A percentile compares a stretch with the other conserved stretches of the same genome.
Evolutionary conservation across 2,888 invertebrate genomes (phyloP).

Genomic region (Hyposoter didymator): DNA sequence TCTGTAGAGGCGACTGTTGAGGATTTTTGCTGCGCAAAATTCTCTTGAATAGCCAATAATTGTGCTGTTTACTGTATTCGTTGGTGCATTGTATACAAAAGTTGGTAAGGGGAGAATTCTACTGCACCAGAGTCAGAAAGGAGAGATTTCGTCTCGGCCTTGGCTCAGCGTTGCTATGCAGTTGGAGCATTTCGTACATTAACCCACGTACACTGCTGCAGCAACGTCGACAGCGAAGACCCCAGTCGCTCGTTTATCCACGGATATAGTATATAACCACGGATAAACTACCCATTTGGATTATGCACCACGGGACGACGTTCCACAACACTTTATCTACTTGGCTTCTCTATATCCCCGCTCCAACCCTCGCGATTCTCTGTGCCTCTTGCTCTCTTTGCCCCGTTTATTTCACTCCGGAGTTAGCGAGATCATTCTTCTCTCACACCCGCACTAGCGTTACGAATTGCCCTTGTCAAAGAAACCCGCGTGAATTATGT

Average conservation of each 20-base stretch:
- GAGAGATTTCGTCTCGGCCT: conserved; percentile 52
- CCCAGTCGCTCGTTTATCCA: conserved; percentile 67
- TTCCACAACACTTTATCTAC: conserved; percentile 63
- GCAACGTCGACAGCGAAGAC: conserved; percentile 59
- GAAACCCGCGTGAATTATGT: conserved; percentile 26
- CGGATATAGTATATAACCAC: conserved; percentile 64
- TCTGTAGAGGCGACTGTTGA: no score
- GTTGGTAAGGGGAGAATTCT: conserved; percentile 17
- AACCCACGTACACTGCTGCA: conserved; percentile 45
- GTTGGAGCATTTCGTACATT: conserved; percentile 46
- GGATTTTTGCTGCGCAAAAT: neutral
- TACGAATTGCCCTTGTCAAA: conserved; percentile 41
- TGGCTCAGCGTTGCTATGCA: conserved; percentile 36
- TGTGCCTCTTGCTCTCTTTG: conserved; percentile 9
- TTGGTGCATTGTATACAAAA: conserved; percentile 18
- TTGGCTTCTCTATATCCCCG: conserved; percentile 10
- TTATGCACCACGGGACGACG: conserved; percentile 64
- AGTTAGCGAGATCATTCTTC: conserved; percentile 32
- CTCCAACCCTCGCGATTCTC: neutral
- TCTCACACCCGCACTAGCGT: conserved; percentile 2
- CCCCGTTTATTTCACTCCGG: conserved; percentile 34
- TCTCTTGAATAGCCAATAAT: conserved; percentile 22
- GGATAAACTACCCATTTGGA: conserved; percentile 69
- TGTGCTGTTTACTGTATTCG: conserved; percentile 2
- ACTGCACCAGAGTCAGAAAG: conserved; percentile 42